phyloP scores from a whole-genome alignment of 1,140 invertebrate genomes.

The Drosophila nigrodunni region DNA sequence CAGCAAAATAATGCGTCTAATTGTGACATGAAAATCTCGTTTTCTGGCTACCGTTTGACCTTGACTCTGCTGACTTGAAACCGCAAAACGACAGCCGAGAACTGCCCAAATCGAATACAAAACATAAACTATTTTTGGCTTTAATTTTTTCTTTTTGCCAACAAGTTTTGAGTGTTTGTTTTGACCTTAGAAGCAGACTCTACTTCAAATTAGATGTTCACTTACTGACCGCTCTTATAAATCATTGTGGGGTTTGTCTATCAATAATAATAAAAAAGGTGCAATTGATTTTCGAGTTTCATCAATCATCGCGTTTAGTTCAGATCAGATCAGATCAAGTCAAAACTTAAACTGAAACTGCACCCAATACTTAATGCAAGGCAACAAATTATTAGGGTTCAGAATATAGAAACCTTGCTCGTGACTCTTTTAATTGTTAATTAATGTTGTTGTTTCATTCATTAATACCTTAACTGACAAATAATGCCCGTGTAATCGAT shows the following conservation, averaged over 20 bases:
- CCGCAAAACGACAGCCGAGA: constrained; percentile 6
- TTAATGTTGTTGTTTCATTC: constrained; percentile 62
- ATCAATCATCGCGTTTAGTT: constrained; percentile 58
- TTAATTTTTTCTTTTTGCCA: constrained; percentile 31
- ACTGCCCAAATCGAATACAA: constrained; percentile 21
- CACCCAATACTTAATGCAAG: constrained; percentile 51
- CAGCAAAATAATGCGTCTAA: constrained; percentile 15
- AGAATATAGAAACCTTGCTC: constrained; percentile 64
- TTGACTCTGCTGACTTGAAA: constrained; percentile 30
- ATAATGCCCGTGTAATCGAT: constrained; percentile 69
- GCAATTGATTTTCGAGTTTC: constrained; percentile 52
- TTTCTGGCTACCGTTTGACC: constrained; percentile 37
- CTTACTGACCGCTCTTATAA: constrained; percentile 28
- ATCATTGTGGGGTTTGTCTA: constrained; percentile 39
- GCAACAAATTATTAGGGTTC: constrained; percentile 19
- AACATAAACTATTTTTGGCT: constrained; percentile 28
- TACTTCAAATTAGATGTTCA: constrained; percentile 31
- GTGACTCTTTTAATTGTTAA: constrained; percentile 67
- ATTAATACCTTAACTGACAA: constrained; percentile 68
- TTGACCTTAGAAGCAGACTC: constrained; percentile 37
- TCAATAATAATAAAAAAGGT: constrained; percentile 22
- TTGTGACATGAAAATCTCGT: constrained; percentile 30
- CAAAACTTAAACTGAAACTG: constrained; percentile 42
- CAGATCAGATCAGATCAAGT: constrained; percentile 18
- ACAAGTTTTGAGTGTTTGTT: constrained; percentile 9